A percentile compares a stretch with the other conserved stretches of the same genome.
phyloP scores from a whole-genome alignment of 1,140 invertebrate genomes.

The Neotoxoptera formosana region DNA sequence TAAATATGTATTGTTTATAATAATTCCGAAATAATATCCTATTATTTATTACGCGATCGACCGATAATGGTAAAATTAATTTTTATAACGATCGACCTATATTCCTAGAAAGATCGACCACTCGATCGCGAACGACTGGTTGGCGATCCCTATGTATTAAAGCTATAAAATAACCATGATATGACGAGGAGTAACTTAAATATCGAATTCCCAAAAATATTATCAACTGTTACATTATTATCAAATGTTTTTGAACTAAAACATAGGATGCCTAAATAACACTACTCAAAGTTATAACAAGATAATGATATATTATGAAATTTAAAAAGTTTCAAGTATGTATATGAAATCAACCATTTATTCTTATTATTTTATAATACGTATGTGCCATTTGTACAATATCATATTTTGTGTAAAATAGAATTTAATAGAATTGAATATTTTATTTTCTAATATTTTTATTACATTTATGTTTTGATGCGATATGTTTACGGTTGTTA shows the following conservation, averaged over 20 bases:
- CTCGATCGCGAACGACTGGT: no score
- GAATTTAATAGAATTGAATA: not conserved
- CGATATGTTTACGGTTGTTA: not conserved
- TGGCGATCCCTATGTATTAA: no score
- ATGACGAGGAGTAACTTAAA: no score
- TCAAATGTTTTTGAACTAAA: not conserved
- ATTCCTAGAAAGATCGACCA: no score
- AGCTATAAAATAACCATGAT: no score
- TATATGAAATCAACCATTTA: not conserved
- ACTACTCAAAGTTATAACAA: not conserved
- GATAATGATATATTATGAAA: not conserved
- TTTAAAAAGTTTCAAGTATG: not conserved
- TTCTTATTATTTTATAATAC: not conserved
- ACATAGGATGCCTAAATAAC: not conserved
- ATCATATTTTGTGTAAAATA: not conserved
- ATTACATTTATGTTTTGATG: not conserved
- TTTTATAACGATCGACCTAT: no score
- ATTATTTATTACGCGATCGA: no score
- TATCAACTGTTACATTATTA: not conserved
- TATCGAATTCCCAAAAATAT: not conserved
- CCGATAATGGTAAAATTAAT: no score
- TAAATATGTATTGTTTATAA: no score
- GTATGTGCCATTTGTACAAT: not conserved
- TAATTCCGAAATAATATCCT: no score
- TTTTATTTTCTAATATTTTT: no score